These are phyloP conservation scores for Temnothorax rugatulus DNA, from an alignment of 2,888 invertebrate species.

Conservation along the genomic window DNA sequence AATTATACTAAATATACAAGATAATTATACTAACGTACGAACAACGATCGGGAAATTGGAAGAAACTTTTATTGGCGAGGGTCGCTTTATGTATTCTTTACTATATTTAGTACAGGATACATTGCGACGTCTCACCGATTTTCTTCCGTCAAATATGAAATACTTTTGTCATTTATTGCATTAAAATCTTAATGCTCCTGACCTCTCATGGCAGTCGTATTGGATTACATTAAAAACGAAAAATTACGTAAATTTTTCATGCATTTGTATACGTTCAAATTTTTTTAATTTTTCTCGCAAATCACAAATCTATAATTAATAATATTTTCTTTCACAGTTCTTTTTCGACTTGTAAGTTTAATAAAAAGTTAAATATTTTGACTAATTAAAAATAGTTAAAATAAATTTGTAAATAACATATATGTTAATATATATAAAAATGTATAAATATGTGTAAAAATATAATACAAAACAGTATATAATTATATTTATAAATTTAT, in stretches of 20 bases:
- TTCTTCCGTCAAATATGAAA: slow-evolving; percentile 41
- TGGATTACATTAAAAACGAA: slow-evolving; percentile 6
- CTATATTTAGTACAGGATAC: slow-evolving; percentile 8
- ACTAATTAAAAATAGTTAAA: neutral
- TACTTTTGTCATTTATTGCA: slow-evolving; percentile 44
- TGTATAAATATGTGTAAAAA: neutral
- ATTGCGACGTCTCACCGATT: slow-evolving; percentile 35
- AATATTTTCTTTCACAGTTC: neutral
- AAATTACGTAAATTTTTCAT: neutral
- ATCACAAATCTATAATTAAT: neutral
- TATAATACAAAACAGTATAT: neutral
- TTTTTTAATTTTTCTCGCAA: neutral
- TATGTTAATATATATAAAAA: neutral
- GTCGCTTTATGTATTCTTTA: slow-evolving; percentile 15
- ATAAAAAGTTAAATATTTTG: neutral
- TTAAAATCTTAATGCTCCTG: slow-evolving; percentile 25
- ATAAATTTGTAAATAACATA: slow-evolving; percentile 32
- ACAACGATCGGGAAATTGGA: slow-evolving; percentile 65
- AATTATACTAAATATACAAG: slow-evolving; percentile 62
- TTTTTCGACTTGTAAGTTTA: neutral
- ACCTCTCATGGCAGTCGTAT: neutral
- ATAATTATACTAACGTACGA: slow-evolving; percentile 72
- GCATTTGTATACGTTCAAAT: neutral
- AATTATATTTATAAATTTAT: slow-evolving; percentile 6
- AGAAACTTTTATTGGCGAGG: slow-evolving; percentile 38